phyloP scores from a whole-genome alignment of 2,888 invertebrate genomes.

The Philopedon plagiatum region DNA sequence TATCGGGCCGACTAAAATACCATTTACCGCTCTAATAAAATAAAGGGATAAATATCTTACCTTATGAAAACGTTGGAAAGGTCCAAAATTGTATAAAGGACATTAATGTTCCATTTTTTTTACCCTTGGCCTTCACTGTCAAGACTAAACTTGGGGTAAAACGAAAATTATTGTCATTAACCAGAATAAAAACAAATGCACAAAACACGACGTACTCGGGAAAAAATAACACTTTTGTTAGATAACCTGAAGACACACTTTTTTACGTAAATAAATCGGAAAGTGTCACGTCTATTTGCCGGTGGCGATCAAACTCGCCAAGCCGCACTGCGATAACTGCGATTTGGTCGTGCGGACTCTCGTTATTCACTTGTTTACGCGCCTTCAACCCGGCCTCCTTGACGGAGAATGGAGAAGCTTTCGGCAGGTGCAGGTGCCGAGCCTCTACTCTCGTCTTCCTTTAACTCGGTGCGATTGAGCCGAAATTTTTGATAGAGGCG shows the following conservation, averaged over 20 bases:
- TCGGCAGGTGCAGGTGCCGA: constrained; percentile 29
- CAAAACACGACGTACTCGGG: constrained; percentile 4
- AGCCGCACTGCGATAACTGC: constrained; percentile 31
- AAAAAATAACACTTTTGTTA: constrained; percentile 14
- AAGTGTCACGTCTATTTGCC: constrained; percentile 34
- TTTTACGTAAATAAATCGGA: constrained; percentile 39
- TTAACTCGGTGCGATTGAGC: constrained; percentile 26
- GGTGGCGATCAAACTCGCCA: constrained; percentile 31
- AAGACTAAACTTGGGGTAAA: neutral
- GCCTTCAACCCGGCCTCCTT: constrained; percentile 31
- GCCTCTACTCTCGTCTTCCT: constrained; percentile 8
- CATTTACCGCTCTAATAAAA: neutral
- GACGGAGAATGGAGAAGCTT: constrained; percentile 32
- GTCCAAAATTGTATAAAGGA: neutral
- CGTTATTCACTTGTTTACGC: constrained; percentile 41
- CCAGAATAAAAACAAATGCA: constrained; percentile 3
- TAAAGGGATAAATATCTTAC: neutral
- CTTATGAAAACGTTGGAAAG: constrained; percentile 3
- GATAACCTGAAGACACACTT: constrained; percentile 35
- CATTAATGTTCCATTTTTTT: constrained; percentile 24
- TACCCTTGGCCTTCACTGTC: constrained; percentile 7
- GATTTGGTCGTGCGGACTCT: constrained; percentile 17
- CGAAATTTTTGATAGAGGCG: constrained; percentile 20
- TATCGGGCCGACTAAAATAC: neutral
- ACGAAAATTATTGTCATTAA: neutral